Evolutionary conservation across 1,140 invertebrate genomes (phyloP).

Genomic region (Leptestheria dahalacensis): DNA sequence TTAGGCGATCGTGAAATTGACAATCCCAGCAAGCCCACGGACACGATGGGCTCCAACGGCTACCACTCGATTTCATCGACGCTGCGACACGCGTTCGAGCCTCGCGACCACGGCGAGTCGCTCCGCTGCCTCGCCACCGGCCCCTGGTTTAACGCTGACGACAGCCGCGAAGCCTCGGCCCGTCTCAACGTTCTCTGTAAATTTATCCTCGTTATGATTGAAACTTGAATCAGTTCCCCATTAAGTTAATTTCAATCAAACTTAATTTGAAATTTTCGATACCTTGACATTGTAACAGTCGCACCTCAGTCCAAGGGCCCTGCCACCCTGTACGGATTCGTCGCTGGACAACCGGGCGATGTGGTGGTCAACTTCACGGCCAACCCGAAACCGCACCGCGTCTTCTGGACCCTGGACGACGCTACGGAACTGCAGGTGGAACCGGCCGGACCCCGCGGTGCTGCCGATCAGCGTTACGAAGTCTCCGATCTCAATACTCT

Average conservation of each 20-base stretch:
- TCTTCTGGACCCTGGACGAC: slow-evolving; percentile 46
- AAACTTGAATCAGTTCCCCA: too few relatives aligned
- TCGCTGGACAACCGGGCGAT: slow-evolving; percentile 44
- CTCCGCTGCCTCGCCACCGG: slow-evolving; percentile 8
- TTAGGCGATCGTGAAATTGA: slow-evolving; percentile 7
- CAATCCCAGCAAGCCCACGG: background rate
- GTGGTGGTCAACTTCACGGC: slow-evolving; percentile 50
- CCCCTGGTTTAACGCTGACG: background rate
- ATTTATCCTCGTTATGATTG: too few relatives aligned
- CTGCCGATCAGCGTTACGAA: background rate
- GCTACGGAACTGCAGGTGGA: slow-evolving; percentile 20
- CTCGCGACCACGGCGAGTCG: slow-evolving; percentile 1
- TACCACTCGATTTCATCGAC: background rate
- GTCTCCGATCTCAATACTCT: background rate
- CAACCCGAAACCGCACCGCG: slow-evolving; percentile 41
- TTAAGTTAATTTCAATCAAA: background rate
- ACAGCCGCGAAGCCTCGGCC: background rate
- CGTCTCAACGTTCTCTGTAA: slow-evolving; percentile 5
- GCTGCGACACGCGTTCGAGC: slow-evolving; percentile 3
- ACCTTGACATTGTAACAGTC: too few relatives aligned
- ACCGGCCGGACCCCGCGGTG: background rate
- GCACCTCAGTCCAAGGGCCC: background rate
- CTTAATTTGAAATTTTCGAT: too few relatives aligned
- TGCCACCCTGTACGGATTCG: slow-evolving; percentile 34
- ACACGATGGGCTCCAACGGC: background rate